Conservation (phyloP, 2,888 invertebrate genomes). For the Baccha elongata region DNA sequence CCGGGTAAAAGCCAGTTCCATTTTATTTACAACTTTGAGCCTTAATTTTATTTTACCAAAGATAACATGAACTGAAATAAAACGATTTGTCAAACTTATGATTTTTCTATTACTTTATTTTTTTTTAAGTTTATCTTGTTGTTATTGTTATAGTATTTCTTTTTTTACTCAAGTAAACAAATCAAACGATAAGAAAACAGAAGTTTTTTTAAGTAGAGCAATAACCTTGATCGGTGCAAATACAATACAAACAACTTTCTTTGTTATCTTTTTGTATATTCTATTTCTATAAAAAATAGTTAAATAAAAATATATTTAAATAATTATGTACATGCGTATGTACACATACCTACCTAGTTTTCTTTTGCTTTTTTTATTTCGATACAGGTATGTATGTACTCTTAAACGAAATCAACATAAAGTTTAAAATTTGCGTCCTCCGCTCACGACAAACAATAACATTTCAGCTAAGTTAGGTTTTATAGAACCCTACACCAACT, state of each 20-base stretch:
- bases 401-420: conserved; percentile 11
- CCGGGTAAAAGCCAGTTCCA: too few species aligned
- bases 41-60: too few species aligned
- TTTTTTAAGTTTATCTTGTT: neutral
- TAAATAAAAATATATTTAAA: conserved; percentile 13
- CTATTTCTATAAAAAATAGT: neutral
- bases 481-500: conserved; percentile 32
- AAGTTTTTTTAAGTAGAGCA: conserved; percentile 49
- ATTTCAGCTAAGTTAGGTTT: conserved; percentile 24
- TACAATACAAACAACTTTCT: neutral
- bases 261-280: conserved; percentile 24
- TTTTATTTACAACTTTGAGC: too few species aligned
- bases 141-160: neutral
- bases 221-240: conserved; percentile 38
- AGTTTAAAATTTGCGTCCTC: conserved; percentile 35
- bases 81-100: neutral
- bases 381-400: too few species aligned
- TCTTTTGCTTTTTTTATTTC: too few species aligned
- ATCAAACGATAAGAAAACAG: conserved; percentile 40
- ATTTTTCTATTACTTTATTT: neutral
- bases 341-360: too few species aligned
- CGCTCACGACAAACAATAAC: conserved; percentile 19
- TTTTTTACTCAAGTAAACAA: conserved; percentile 26
- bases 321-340: too few species aligned
- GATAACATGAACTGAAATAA: too few species aligned